Base-by-base conservation (phyloP, 1,140 invertebrate genomes). In the Danaus melanippus region DNA sequence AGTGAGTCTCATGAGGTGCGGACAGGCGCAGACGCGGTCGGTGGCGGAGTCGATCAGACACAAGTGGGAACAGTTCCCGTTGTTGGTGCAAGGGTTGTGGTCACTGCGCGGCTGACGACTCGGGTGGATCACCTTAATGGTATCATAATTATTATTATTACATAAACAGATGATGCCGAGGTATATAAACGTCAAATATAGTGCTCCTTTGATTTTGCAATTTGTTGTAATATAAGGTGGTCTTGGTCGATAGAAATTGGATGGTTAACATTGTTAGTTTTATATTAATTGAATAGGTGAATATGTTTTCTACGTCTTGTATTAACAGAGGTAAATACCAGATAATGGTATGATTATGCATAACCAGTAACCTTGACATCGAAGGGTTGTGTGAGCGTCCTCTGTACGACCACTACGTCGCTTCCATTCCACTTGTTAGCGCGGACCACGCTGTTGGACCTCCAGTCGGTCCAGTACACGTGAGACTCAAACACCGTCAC, bases 391-490 rank as follows among this genome's bases (percentile, higher is more conserved):
- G 90, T 90, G 46, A 89, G 92, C 81, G 87, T 93, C 72, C 89
- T 90, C 83, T 90, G 92, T 75, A 89, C 90, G 75, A 88, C 91
- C 69, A 67, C 91, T 1, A 91, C 87, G 67, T 91, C 88, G 39
- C 82, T 84, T 52, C 91, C 91, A 62, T 88, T 93, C 92, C 87
- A 90, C 82, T 95, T 95, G 67, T 93, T 91, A 6, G 92, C 93
- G 50, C 91, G 79, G 54, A 94, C 89, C 9, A 96, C 88, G 60
- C 73, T 73, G 64, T 93, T 92, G 4, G 90, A 92, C n/a, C 92
- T 86, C 94, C 94, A 95, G 74, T 96, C 97, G 0, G 96, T 98
- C 96, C 97, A 98, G 84, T 96, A 99, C 0, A 99, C 90, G 72
- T 93, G 93, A 63, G 95, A 92, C 67, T 94, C 92, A 59, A 92